Conservation (phyloP, 2,113 vertebrate genomes). For the Chaetodon auriga region DNA sequence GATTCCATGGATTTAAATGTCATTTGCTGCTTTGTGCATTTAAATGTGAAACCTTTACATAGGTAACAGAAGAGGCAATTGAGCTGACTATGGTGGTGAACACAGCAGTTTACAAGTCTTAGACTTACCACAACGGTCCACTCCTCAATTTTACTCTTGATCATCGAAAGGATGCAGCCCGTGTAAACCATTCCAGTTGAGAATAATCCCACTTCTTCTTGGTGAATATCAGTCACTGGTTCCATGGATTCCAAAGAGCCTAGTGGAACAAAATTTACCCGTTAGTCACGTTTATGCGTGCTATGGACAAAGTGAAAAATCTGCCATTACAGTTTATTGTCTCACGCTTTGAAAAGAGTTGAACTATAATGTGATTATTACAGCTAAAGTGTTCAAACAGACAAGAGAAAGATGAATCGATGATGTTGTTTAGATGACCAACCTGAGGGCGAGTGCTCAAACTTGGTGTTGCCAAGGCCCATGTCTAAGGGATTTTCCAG, state of each 20-base stretch:
- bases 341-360: background rate
- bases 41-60: background rate
- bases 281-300: background rate
- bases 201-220: conserved; percentile 67
- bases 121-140: conserved; percentile 86
- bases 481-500: conserved; percentile 78
- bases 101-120: background rate
- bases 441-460: conserved; percentile 78
- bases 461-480: conserved; percentile 70
- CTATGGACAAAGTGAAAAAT: background rate
- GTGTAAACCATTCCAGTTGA: conserved; percentile 57
- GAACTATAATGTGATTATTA: background rate
- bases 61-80: background rate
- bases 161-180: conserved; percentile 32
- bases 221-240: conserved; percentile 56
- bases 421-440: conserved; percentile 19
- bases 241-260: conserved; percentile 73
- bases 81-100: background rate
- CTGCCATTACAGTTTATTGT: background rate
- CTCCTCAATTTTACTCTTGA: conserved; percentile 66
- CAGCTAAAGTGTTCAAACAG: background rate
- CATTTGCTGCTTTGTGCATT: no score
- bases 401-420: background rate
- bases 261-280: conserved; percentile 36
- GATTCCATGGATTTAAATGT: background rate